Evolutionary conservation across 2,888 invertebrate species (phyloP).

Genomic region (Philaethria dido): DNA sequence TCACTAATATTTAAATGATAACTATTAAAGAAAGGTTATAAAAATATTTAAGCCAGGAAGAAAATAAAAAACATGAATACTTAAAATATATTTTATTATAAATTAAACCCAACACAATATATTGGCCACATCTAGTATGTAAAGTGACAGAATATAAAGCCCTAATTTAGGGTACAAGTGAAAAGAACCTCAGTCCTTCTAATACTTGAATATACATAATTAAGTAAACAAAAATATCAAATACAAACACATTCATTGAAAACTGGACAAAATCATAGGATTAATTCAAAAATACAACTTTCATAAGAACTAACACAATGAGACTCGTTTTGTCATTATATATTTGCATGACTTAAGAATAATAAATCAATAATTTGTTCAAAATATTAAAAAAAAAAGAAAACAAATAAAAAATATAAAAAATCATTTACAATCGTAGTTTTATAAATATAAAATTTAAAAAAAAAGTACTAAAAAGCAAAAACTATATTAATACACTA

Average conservation of each 20-base stretch:
- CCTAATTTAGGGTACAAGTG: constrained; percentile 84
- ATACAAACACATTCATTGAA: constrained; percentile 25
- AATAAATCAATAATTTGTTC: neutral
- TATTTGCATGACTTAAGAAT: neutral
- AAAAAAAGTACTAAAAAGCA: neutral
- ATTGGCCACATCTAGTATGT: constrained; percentile 73
- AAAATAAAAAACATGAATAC: constrained; percentile 47
- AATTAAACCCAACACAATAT: constrained; percentile 82
- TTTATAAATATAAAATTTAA: neutral
- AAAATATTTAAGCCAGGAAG: neutral
- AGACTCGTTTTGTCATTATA: constrained; percentile 11
- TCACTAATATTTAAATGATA: too few relatives aligned
- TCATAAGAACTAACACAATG: neutral
- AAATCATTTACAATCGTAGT: neutral
- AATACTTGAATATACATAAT: constrained; percentile 70
- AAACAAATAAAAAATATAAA: neutral
- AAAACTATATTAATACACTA: constrained; percentile 2
- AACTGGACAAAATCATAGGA: neutral
- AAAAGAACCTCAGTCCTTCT: constrained; percentile 81
- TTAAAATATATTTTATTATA: constrained; percentile 82
- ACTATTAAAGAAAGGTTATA: too few relatives aligned
- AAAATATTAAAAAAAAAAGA: neutral
- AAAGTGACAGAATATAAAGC: constrained; percentile 77
- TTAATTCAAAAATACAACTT: neutral
- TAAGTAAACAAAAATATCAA: constrained; percentile 48